These are phyloP conservation scores for Tragelaphus strepsiceros DNA, from an alignment of 2,113 vertebrate species.

Conservation along the genomic window DNA sequence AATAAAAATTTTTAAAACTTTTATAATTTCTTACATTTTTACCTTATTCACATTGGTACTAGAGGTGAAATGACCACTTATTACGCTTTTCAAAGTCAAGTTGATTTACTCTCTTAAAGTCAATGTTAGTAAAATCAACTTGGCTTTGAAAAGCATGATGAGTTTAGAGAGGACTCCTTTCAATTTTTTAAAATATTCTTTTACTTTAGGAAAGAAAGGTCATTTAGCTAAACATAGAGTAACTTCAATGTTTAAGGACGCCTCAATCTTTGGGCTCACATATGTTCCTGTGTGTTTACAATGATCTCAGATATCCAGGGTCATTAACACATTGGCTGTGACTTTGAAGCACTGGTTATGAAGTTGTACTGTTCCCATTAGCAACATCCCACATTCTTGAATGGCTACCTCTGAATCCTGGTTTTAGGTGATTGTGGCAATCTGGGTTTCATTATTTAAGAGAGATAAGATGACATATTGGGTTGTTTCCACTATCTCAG, in stretches of 20 bases:
- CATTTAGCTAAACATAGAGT: background rate
- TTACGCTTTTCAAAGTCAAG: background rate
- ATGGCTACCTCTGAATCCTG: constrained; percentile 50
- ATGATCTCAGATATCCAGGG: background rate
- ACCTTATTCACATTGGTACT: background rate
- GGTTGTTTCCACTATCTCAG: constrained; percentile 73
- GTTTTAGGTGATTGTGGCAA: constrained; percentile 61
- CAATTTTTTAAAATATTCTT: background rate
- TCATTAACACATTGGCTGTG: constrained; percentile 39
- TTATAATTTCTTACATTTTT: background rate
- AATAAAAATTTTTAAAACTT: background rate
- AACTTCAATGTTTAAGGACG: background rate
- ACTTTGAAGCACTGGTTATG: background rate
- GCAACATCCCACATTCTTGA: constrained; percentile 8
- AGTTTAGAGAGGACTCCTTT: background rate
- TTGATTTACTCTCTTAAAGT: background rate
- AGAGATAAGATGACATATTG: constrained; percentile 74
- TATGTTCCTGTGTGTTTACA: background rate
- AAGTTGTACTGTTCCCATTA: constrained; percentile 54
- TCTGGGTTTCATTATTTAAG: constrained; percentile 74
- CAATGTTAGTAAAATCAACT: background rate
- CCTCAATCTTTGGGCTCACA: background rate
- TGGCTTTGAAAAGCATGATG: background rate
- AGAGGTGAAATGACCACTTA: background rate
- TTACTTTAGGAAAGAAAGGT: background rate